Evolutionary conservation across 2,888 invertebrate genomes (phyloP).

Genomic region (Megastigmus dorsalis): DNA sequence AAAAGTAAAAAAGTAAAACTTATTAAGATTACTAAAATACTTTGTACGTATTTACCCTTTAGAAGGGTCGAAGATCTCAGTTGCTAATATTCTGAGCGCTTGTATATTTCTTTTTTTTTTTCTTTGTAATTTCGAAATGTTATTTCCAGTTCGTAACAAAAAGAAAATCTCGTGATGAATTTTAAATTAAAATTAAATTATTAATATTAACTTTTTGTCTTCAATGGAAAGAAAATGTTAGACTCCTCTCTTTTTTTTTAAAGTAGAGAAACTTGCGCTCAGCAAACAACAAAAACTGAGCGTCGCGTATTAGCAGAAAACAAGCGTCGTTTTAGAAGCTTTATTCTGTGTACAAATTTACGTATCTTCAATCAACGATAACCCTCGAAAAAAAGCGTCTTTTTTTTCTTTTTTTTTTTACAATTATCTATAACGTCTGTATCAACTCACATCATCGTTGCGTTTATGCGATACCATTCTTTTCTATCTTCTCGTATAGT

Average conservation of each 20-base stretch:
- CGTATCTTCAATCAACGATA: constrained; percentile 35
- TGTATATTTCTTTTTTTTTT: constrained; percentile 41
- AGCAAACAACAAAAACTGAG: constrained; percentile 38
- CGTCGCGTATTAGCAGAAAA: constrained; percentile 49
- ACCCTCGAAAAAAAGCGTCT: constrained; percentile 16
- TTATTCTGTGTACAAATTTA: constrained; percentile 50
- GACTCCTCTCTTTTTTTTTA: constrained; percentile 17
- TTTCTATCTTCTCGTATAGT: constrained; percentile 21
- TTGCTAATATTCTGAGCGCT: constrained; percentile 50
- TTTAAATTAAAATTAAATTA: constrained; percentile 21
- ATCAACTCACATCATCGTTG: constrained; percentile 20
- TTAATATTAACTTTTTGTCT: neutral
- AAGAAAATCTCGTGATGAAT: constrained; percentile 7
- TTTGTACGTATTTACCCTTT: constrained; percentile 48
- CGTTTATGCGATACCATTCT: constrained; percentile 30
- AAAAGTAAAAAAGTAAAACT: constrained; percentile 27
- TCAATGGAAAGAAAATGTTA: constrained; percentile 18
- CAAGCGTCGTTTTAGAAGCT: constrained; percentile 55
- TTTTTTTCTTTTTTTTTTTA: constrained; percentile 17
- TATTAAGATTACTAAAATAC: constrained; percentile 43
- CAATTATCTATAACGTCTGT: neutral
- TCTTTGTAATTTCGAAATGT: constrained; percentile 11
- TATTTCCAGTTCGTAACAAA: constrained; percentile 1
- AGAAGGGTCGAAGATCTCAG: constrained; percentile 51
- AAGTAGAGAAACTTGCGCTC: constrained; percentile 43